These are phyloP conservation scores for Coremacera marginata DNA, from an alignment of 2,888 invertebrate genomes.

Conservation along the genomic window DNA sequence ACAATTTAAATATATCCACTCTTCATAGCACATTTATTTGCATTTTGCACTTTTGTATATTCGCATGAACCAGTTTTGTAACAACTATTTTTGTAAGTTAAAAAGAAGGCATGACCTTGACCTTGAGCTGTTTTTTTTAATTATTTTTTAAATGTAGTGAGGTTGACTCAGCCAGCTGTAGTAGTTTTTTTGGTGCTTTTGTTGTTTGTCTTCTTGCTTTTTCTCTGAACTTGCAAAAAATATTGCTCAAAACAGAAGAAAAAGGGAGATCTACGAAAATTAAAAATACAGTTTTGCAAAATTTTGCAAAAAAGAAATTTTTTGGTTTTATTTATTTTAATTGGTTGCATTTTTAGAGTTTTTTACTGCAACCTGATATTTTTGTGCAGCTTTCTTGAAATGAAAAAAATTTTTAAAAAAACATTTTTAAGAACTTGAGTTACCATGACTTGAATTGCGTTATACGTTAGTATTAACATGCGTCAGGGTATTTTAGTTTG, in stretches of 20 bases:
- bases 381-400: too few relatives aligned
- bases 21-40: background rate
- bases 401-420: too few relatives aligned
- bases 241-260: background rate
- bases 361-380: too few relatives aligned
- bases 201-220: constrained; percentile 8
- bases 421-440: too few relatives aligned
- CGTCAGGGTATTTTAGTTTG: too few relatives aligned
- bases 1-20: background rate
- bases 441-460: too few relatives aligned
- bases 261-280: background rate
- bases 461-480: too few relatives aligned
- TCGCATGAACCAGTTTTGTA: constrained; percentile 13
- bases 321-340: background rate
- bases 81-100: background rate
- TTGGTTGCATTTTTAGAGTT: background rate
- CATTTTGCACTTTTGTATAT: background rate
- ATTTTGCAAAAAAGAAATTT: background rate
- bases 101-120: constrained; percentile 17
- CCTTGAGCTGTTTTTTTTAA: constrained; percentile 23
- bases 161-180: constrained; percentile 22
- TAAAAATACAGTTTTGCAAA: background rate
- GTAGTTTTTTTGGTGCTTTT: constrained; percentile 36
- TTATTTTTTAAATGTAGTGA: too few relatives aligned
- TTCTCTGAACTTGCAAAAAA: constrained; percentile 13